Evolutionary conservation across 2,797 vertebrate species (phyloP).

Genomic region (Erpetoichthys calabaricus): DNA sequence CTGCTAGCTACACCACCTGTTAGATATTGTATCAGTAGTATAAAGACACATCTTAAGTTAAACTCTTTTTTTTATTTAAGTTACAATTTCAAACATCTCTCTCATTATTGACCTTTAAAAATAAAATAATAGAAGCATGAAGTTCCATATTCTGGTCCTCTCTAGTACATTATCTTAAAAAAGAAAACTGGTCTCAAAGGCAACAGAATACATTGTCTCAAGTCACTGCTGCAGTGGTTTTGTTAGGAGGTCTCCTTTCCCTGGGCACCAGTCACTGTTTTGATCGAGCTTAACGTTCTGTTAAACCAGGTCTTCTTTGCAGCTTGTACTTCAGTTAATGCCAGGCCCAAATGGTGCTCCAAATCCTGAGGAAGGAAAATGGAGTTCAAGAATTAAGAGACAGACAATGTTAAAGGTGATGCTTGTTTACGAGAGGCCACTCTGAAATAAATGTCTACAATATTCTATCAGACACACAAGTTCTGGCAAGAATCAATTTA

Average conservation of each 20-base stretch:
- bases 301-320: slow-evolving; percentile 99
- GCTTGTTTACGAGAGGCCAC: too few species aligned
- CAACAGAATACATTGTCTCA: slow-evolving; percentile 47
- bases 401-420: too few species aligned
- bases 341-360: slow-evolving; percentile 90
- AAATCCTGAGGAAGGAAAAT: slow-evolving; percentile 59
- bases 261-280: slow-evolving; percentile 91
- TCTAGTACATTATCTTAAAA: slow-evolving; percentile 44
- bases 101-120: slow-evolving; percentile 39
- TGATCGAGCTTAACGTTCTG: slow-evolving; percentile 94
- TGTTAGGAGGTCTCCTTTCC: slow-evolving; percentile 90
- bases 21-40: slow-evolving; percentile 69
- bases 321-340: slow-evolving; percentile 88
- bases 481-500: too few species aligned
- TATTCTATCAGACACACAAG: too few species aligned
- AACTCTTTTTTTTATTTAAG: slow-evolving; percentile 32
- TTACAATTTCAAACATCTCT: slow-evolving; percentile 27
- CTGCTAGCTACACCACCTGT: slow-evolving; percentile 33
- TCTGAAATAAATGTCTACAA: too few species aligned
- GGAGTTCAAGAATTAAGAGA: not conserved
- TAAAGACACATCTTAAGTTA: slow-evolving; percentile 48
- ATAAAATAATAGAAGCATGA: slow-evolving; percentile 23
- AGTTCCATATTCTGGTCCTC: slow-evolving; percentile 48
- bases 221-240: slow-evolving; percentile 22
- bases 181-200: slow-evolving; percentile 47